Conservation (phyloP, 1,140 invertebrate species). For the Sycobia sp. region DNA sequence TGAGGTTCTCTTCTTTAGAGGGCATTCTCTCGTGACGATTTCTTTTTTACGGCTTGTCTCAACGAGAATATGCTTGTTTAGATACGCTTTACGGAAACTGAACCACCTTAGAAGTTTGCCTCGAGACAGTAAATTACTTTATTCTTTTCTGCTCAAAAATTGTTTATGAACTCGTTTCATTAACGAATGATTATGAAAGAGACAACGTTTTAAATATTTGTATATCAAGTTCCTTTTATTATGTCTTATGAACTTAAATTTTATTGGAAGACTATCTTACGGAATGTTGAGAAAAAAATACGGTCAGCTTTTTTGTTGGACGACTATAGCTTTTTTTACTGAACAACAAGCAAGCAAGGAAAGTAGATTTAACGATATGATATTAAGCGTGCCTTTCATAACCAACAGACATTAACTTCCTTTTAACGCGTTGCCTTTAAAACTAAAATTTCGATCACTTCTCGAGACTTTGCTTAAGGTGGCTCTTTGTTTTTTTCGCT, state of each 20-base stretch:
- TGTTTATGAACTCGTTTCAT: neutral
- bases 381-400: constrained; percentile 4
- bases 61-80: constrained; percentile 34
- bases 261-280: constrained; percentile 37
- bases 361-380: constrained; percentile 14
- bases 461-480: constrained; percentile 22
- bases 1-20: constrained; percentile 57
- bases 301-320: constrained; percentile 13
- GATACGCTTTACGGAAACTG: constrained; percentile 27
- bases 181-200: constrained; percentile 19
- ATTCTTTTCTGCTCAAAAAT: neutral
- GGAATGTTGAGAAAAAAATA: constrained; percentile 33
- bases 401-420: constrained; percentile 15
- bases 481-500: constrained; percentile 24
- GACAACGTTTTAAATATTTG: neutral
- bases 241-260: constrained; percentile 28
- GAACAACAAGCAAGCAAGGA: constrained; percentile 5
- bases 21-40: constrained; percentile 53
- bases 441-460: neutral
- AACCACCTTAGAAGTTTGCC: constrained; percentile 27
- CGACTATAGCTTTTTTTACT: constrained; percentile 8
- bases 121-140: constrained; percentile 4
- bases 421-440: too few species aligned
- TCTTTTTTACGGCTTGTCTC: constrained; percentile 38
- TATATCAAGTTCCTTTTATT: constrained; percentile 1